Evolutionary conservation across 2,888 invertebrate genomes (phyloP), one percentile per base, ranked within the genome.

Genomic region (Sesia bembeciformis): DNA sequence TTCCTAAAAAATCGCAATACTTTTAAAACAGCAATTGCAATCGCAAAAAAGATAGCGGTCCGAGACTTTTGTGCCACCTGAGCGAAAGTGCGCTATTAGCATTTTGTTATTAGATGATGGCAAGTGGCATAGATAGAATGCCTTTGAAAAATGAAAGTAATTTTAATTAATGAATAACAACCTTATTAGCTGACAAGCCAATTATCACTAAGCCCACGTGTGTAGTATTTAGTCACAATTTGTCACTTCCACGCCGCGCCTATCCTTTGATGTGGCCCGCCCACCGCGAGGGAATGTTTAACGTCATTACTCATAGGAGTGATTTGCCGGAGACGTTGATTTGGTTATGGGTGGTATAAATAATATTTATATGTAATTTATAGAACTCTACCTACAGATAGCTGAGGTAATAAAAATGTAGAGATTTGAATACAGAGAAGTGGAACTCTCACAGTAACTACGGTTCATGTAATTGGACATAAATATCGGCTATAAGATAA

Each of bases 181-280:
- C 8, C 8, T 46, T 46, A 46, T 8, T 46, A 46, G 46, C 23
- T 23, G 46, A 8, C 46, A 46, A 46, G 46, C 46, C 46, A 46
- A 46, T 46, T 46, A 46, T n/a, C 46, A 46, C 46, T 8, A 4
- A 23, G n/a, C n/a, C 8, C 46, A 46, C 46, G 46, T 46, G 46
- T 46, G n/a, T 23, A 46, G 46, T 23, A 8, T 46, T n/a, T 46
- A 46, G n/a, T 46, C 23, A 46, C n/a, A 23, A 8, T 23, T n/a
- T 8, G 23, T 46, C n/a, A 5, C 46, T 46, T 46, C 23, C 8
- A 46, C 23, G 4, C 23, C 23, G 23, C 46, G 23, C n/a, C 4
- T 23, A 8, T n/a, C 46, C 57, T 58, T 55, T 56, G 57, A 57
- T 51, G 60, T 53, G 5, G 49, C 56, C 58, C 58, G 54, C 58